Conservation (phyloP, 2,888 invertebrate species). For the Epinotia ramella region DNA sequence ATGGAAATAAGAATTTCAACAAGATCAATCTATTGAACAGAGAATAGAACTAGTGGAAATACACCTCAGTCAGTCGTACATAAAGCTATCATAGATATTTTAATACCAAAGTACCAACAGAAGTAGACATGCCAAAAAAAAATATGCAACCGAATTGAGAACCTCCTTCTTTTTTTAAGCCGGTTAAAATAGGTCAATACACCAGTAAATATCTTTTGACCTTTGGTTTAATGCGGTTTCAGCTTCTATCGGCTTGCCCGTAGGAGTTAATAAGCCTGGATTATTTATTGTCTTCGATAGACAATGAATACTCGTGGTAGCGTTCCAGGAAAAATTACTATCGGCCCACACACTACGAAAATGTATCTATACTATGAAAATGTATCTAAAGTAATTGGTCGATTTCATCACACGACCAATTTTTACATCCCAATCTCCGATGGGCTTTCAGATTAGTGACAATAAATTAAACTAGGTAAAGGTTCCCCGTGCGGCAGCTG, state of each 20-base stretch:
- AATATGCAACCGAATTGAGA: too few species aligned
- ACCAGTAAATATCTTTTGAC: slow-evolving; percentile 16
- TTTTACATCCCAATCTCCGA: slow-evolving; percentile 5
- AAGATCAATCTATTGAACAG: too few species aligned
- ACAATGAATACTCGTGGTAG: slow-evolving; percentile 36
- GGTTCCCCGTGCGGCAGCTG: too few species aligned
- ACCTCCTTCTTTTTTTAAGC: too few species aligned
- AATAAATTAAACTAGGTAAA: neutral
- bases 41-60: too few species aligned
- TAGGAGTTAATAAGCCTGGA: slow-evolving; percentile 21
- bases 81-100: neutral
- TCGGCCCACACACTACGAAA: slow-evolving; percentile 44
- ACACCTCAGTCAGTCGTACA: neutral
- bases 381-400: slow-evolving; percentile 52
- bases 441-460: slow-evolving; percentile 2
- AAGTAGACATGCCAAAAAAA: neutral
- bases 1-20: too few species aligned
- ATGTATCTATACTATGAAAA: slow-evolving; percentile 52
- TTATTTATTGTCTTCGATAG: slow-evolving; percentile 28
- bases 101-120: neutral
- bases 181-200: neutral
- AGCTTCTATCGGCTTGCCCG: slow-evolving; percentile 2
- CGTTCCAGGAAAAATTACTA: slow-evolving; percentile 45
- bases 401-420: slow-evolving; percentile 21
- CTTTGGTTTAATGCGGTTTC: slow-evolving; percentile 27